These are phyloP conservation scores for Glyphotaelius pellucidus DNA, from an alignment of 2,888 invertebrate genomes.

Conservation along the genomic window DNA sequence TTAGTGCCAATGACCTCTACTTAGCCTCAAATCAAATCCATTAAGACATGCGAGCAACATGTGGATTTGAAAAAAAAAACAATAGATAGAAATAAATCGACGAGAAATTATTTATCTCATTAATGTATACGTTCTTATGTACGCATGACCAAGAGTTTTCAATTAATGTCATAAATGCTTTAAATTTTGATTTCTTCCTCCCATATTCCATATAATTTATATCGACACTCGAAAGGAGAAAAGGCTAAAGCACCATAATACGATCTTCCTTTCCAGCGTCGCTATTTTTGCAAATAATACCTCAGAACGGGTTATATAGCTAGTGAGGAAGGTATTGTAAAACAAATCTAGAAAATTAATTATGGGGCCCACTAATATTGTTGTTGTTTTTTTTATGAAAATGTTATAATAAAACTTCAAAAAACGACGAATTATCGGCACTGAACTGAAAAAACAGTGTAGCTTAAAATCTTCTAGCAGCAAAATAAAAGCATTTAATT, in stretches of 20 bases:
- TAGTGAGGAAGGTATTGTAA: too few species aligned
- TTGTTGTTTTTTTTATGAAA: too few species aligned
- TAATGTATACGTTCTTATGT: neutral
- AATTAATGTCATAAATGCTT: neutral
- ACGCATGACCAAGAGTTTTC: neutral
- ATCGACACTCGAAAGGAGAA: too few species aligned
- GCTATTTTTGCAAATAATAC: too few species aligned
- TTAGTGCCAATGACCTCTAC: conserved; percentile 2
- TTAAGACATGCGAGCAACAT: neutral
- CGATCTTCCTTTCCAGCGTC: neutral
- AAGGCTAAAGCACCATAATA: neutral
- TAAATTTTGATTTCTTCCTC: neutral
- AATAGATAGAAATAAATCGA: neutral
- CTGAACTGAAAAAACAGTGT: neutral
- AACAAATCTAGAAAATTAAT: too few species aligned
- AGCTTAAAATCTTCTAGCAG: too few species aligned
- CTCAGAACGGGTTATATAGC: too few species aligned
- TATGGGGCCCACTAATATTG: too few species aligned
- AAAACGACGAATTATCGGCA: too few species aligned
- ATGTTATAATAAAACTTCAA: too few species aligned
- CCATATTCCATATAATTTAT: neutral
- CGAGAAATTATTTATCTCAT: neutral
- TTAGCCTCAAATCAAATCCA: neutral
- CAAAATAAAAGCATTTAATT: too few species aligned
- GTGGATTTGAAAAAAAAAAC: neutral